Evolutionary conservation across 2,113 vertebrate genomes (phyloP), one percentile per base, ranked within the genome.

Genomic region (Atlantisia rogersi): DNA sequence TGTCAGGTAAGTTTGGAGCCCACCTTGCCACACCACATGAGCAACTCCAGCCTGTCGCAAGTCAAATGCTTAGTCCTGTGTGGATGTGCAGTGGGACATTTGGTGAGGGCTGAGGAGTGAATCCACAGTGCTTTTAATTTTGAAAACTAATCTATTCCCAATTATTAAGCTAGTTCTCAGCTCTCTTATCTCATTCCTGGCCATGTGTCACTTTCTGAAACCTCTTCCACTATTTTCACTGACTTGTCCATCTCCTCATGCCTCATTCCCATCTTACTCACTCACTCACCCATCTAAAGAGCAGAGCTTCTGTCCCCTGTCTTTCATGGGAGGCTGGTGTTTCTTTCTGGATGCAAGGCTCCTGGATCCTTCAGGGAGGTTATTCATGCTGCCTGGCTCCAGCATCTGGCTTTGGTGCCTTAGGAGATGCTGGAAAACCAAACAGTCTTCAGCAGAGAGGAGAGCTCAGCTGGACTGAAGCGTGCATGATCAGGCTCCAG

Each of bases 21-120:
- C 25, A 29, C 37, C 42, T 68, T 1, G 0, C 63, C 4, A 4
- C 21, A 7, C 4, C 3, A 1, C 12, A 44, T 1, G 2, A 35
- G 5, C 31, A 71, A 26, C 52, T 42, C 58, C 71, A 92, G 35
- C 26, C 26, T 59, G 29, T 14, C 1, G 3, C 10, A 60, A 65
- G 13, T 73, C 39, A 46, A 84, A 37, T 28, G 25, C 55, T 65
- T 39, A 11, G 26, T 50, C 37, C 48, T 48, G 4, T 19, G 11
- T 48, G 20, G 42, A 81, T 63, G 56, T 0, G 2, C 64, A 84
- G 39, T 3, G 12, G 29, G 52, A 53, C 55, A 37, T 9, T 63
- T 48, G 37, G 46, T 3, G 2, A 58, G 25, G 68, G 26, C 42
- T 64, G 63, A 71, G 29, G 25, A 62, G 5, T 59, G 39, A 95